Conservation (phyloP, 2,888 invertebrate species). For the Ochropleura leucogaster region DNA sequence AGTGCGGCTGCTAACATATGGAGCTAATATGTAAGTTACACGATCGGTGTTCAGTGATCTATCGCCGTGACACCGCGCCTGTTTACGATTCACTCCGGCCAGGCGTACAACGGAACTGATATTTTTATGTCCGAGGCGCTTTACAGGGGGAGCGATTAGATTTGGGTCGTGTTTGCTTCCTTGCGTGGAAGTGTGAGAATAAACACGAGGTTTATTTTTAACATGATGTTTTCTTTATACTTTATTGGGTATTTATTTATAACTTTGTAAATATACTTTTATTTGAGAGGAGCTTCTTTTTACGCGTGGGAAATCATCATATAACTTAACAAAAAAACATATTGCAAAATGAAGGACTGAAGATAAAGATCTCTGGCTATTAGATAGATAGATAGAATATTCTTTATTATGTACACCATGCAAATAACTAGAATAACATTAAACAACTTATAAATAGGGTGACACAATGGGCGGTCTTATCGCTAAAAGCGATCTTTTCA, state of each 20-base stretch:
- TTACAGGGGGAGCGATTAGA: conserved; percentile 31
- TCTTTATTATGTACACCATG: too few relatives aligned
- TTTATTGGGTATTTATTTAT: conserved; percentile 12
- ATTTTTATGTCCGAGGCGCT: conserved; percentile 59
- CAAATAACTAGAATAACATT: too few relatives aligned
- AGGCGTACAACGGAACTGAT: conserved; percentile 47
- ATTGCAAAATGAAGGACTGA: too few relatives aligned
- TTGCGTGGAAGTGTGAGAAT: conserved; percentile 33
- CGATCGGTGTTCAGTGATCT: conserved; percentile 76
- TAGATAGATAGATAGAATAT: too few relatives aligned
- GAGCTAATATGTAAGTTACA: conserved; percentile 80
- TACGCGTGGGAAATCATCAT: too few relatives aligned
- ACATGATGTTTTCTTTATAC: background rate
- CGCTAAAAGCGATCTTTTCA: too few relatives aligned
- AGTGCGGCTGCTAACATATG: conserved; percentile 75
- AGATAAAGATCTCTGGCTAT: too few relatives aligned
- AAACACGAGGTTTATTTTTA: conserved; percentile 41
- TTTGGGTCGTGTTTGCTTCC: conserved; percentile 35
- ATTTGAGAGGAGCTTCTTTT: background rate
- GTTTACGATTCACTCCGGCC: conserved; percentile 67
- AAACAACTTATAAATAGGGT: too few relatives aligned
- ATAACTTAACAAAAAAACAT: too few relatives aligned
- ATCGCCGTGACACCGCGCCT: conserved; percentile 68
- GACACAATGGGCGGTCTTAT: too few relatives aligned
- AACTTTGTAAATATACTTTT: background rate